These are phyloP conservation scores for Diarsia brunnea DNA, from an alignment of 2,888 invertebrate species.

Conservation along the genomic window DNA sequence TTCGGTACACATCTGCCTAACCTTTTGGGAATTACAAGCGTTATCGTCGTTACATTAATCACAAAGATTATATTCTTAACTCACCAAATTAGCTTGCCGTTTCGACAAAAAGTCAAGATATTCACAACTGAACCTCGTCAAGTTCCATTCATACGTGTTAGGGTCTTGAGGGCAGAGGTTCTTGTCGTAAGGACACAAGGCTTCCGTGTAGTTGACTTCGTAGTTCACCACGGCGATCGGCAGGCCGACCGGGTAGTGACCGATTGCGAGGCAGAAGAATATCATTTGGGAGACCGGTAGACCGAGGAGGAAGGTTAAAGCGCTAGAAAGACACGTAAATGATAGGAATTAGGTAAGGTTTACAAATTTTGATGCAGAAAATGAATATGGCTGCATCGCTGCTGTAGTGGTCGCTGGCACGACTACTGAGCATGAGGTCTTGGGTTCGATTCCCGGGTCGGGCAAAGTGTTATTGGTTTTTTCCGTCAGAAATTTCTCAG, in stretches of 20 bases:
- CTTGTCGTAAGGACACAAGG: slow-evolving; percentile 86
- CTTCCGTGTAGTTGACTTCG: slow-evolving; percentile 90
- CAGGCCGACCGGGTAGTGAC: slow-evolving; percentile 95
- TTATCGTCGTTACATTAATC: not conserved
- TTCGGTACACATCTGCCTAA: no score
- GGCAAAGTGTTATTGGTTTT: no score
- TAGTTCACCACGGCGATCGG: slow-evolving; percentile 95
- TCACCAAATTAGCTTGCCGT: slow-evolving; percentile 92
- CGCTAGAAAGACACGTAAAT: slow-evolving; percentile 82
- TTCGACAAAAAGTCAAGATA: slow-evolving; percentile 93
- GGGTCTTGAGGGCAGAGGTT: slow-evolving; percentile 89
- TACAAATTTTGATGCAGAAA: not conserved
- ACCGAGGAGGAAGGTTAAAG: slow-evolving; percentile 96
- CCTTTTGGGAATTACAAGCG: no score
- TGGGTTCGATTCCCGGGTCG: no score
- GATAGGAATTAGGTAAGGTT: not conserved
- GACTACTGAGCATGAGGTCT: no score
- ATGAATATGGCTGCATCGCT: no score
- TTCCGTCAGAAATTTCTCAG: no score
- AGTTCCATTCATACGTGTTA: slow-evolving; percentile 87
- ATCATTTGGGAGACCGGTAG: slow-evolving; percentile 96
- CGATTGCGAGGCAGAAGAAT: slow-evolving; percentile 96
- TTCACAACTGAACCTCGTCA: slow-evolving; percentile 94
- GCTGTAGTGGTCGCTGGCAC: no score
- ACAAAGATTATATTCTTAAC: slow-evolving; percentile 67